Base-by-base conservation (phyloP, 2,888 invertebrate genomes). In the Mimas tiliae region DNA sequence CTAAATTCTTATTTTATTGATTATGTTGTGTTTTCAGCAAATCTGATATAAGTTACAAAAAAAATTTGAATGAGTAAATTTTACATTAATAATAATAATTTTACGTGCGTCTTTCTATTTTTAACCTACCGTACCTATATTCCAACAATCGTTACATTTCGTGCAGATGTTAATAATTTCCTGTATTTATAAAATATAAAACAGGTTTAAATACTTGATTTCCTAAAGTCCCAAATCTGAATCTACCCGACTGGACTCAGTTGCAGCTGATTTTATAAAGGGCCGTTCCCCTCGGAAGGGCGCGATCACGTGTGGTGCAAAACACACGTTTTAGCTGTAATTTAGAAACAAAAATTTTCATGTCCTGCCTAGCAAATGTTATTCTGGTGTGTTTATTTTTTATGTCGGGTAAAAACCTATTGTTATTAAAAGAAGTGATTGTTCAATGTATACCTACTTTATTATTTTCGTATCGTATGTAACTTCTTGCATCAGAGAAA, bases 241-340 rank as follows among this genome's bases (percentile, higher is more conserved):
- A 84, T 87, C 82, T 80, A 71, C 66, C 78, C 16, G 16, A 48
- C 50, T 85, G 88, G 87, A 88, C 89, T 88, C 81, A 84, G 80
- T 82, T 81, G 82, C 84, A 86, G 86, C 85, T 85, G 90, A 89
- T 89, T 90, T 90, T 84, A 85, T 89, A 87, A 87, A 90, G 90
- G 90, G 90, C 91, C 90, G 90, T 91, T 89, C 90, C 90, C 91
- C 88, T 81, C 78, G 80, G 70, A 73, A 77, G 80, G 75, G 78
- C 48, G 34, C 21, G 1, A 52, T 45, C 21, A n/a, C 38, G 14
- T 53, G 33, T 63, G 66, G 62, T 45, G 34, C 19, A 53, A 63
- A 47, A 19, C 52, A 63, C 27, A 12, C 3, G 47, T 47, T 21
- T 42, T 42, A 42, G 34, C 19, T 45, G 21, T 53, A 33, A 12